Evolutionary conservation across 2,113 vertebrate species (phyloP).

Genomic region (Eublepharis macularius): DNA sequence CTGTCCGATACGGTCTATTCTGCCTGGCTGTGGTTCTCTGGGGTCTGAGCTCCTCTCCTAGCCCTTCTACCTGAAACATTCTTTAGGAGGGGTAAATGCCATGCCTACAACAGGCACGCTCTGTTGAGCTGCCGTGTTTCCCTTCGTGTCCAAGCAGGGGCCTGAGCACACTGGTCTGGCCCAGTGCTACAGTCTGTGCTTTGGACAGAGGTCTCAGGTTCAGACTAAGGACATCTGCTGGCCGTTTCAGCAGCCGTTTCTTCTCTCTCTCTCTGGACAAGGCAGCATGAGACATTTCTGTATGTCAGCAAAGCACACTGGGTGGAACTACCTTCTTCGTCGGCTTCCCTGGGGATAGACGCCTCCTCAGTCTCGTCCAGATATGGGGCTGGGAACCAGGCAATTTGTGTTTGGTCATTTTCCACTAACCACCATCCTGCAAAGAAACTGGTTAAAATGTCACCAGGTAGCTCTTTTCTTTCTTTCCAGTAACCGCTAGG

Average conservation of each 20-base stretch:
- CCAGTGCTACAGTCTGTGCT: too few relatives aligned
- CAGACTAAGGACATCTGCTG: too few relatives aligned
- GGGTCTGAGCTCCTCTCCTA: too few relatives aligned
- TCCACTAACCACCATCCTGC: slow-evolving; percentile 97
- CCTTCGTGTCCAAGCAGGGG: not conserved
- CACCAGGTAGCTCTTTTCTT: not conserved
- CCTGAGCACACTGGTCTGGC: too few relatives aligned
- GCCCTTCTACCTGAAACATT: too few relatives aligned
- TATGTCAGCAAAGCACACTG: not conserved
- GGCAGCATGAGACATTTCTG: not conserved
- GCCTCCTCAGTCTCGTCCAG: slow-evolving; percentile 69
- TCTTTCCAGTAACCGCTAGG: not conserved
- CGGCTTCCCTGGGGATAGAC: not conserved
- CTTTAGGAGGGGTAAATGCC: too few relatives aligned
- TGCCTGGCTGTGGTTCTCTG: too few relatives aligned
- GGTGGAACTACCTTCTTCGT: not conserved
- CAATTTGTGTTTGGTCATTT: slow-evolving; percentile 80
- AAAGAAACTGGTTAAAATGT: not conserved
- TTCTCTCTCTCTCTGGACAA: not conserved
- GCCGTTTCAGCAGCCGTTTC: not conserved
- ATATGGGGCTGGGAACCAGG: slow-evolving; percentile 94
- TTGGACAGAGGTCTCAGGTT: too few relatives aligned
- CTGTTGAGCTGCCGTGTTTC: not conserved
- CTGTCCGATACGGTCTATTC: too few relatives aligned
- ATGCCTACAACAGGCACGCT: too few relatives aligned